Conservation (phyloP, 2,113 vertebrate species). For the Marcusenius ussheri region DNA sequence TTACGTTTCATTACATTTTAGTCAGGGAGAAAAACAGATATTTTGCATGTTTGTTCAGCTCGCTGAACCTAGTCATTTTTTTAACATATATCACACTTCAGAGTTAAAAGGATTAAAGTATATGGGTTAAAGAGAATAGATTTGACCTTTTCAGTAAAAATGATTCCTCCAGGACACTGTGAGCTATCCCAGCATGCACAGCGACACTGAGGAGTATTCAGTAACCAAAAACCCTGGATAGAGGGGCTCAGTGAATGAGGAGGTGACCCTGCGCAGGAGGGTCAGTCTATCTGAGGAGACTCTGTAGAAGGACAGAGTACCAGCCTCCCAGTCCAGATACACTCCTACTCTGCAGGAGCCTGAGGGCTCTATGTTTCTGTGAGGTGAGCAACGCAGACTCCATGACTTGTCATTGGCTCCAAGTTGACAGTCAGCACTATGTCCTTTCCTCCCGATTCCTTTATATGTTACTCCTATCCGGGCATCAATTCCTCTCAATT, state of each 20-base stretch:
- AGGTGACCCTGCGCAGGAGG: background rate
- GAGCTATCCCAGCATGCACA: background rate
- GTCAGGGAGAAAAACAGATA: background rate
- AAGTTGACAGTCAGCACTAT: background rate
- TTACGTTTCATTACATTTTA: background rate
- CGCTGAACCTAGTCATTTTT: background rate
- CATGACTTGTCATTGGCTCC: background rate
- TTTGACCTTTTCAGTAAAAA: background rate
- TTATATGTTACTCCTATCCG: background rate
- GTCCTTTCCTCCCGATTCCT: background rate
- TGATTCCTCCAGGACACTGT: background rate
- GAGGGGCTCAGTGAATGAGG: background rate
- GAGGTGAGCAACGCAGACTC: background rate
- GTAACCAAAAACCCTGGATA: background rate
- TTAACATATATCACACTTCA: background rate
- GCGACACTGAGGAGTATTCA: background rate
- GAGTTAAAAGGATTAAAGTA: background rate
- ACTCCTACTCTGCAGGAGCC: background rate
- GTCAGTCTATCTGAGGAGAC: background rate
- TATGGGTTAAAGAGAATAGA: background rate
- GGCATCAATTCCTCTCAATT: background rate
- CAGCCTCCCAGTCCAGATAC: background rate
- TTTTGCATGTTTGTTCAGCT: background rate
- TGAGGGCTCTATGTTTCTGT: background rate
- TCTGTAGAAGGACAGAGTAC: background rate